Conservation (phyloP, 2,888 invertebrate genomes). For the Glyphotaelius pellucidus region DNA sequence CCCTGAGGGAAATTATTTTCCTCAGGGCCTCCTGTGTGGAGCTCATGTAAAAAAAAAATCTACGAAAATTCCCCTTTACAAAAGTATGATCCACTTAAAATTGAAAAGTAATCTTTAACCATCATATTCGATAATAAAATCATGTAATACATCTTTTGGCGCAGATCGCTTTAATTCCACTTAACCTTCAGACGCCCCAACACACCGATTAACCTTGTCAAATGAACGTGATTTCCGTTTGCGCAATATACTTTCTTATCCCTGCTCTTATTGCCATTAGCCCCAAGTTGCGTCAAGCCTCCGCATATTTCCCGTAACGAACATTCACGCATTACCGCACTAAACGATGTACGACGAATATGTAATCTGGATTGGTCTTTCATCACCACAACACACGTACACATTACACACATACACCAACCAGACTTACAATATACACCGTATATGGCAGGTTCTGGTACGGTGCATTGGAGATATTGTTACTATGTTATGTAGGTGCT, state of each 20-base stretch:
- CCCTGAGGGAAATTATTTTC: too few species aligned
- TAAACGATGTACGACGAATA: slow-evolving; percentile 21
- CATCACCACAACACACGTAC: slow-evolving; percentile 14
- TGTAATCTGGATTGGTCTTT: slow-evolving; percentile 25
- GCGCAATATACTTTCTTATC: background rate
- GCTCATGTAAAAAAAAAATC: too few species aligned
- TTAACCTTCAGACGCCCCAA: background rate
- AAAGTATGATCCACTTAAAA: background rate
- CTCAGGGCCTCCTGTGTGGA: too few species aligned
- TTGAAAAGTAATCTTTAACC: background rate
- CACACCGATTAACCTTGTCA: background rate
- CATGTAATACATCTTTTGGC: background rate
- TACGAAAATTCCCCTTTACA: background rate
- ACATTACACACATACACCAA: too few species aligned
- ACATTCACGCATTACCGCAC: slow-evolving; percentile 14
- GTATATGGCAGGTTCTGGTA: background rate
- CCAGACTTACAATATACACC: background rate
- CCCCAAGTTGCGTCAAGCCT: slow-evolving; percentile 13
- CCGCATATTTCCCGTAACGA: background rate
- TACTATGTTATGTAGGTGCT: background rate
- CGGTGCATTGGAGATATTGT: background rate
- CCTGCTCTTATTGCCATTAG: slow-evolving; percentile 11
- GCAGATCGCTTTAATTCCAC: background rate
- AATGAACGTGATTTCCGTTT: background rate
- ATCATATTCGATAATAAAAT: background rate